Percentiles rank a stretch among this genome's conserved stretches.
phyloP scores from a whole-genome alignment of 2,797 vertebrate species.

The Alosa sapidissima region DNA sequence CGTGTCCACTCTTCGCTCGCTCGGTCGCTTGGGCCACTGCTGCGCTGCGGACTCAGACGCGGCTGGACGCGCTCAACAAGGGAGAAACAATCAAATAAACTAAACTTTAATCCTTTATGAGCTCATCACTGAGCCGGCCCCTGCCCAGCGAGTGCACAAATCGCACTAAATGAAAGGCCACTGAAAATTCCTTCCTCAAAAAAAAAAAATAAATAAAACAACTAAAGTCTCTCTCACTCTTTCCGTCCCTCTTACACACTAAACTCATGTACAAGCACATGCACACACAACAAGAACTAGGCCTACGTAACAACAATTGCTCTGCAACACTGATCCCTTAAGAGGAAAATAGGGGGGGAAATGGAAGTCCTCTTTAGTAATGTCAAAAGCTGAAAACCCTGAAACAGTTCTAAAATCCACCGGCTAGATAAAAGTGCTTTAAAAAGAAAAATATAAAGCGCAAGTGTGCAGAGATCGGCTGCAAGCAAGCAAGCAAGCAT shows the following conservation, averaged over 20 bases:
- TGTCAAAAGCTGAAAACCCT: background rate
- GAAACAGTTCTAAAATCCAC: background rate
- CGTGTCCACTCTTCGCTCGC: conserved; percentile 22
- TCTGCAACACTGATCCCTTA: background rate
- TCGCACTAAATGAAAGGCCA: conserved; percentile 16
- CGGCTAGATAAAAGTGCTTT: background rate
- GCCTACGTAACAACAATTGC: background rate
- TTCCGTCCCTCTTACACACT: background rate
- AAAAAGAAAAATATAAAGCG: background rate
- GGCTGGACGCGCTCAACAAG: conserved; percentile 66
- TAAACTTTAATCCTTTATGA: conserved; percentile 77
- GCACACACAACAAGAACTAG: background rate
- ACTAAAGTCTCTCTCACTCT: background rate
- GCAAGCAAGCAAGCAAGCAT: background rate
- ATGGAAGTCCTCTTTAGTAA: background rate
- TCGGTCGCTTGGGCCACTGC: conserved; percentile 59
- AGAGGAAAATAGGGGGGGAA: background rate
- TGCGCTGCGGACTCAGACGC: conserved; percentile 62
- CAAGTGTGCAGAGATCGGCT: background rate
- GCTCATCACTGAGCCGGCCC: conserved; percentile 65
- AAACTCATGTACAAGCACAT: background rate
- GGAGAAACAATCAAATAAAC: conserved; percentile 76
- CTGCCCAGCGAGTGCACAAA: conserved; percentile 31
- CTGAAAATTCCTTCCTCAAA: background rate
- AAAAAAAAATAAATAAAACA: background rate